Evolutionary conservation across 2,888 invertebrate species (phyloP), one percentile per base, ranked within the genome.

Genomic region (Tiphia femorata): DNA sequence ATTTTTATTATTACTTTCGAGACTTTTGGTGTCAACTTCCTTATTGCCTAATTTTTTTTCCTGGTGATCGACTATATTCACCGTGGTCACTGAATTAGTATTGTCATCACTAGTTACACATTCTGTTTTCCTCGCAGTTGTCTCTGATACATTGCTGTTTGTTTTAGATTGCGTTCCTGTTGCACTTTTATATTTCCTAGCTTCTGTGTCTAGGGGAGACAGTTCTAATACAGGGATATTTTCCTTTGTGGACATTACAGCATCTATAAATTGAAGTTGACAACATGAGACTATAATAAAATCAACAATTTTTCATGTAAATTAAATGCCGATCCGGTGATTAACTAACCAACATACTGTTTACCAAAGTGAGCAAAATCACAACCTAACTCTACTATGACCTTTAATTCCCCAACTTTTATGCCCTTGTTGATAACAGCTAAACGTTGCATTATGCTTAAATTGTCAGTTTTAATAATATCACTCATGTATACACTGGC

Each of bases 341-440:
- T 20, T 52, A 43, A 64, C 72, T 75, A 75, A 85, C 85, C 85
- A 61, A 86, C 72, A 71, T 85, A 85, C 64, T 86, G 84, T 71
- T 83, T 84, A 30, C 86, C 87, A 76, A 86, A 87, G 70, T 86
- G 85, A 42, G 84, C 72, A 65, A 79, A 78, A 62, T 85, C 85
- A 66, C 84, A 84, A 4, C 86, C 86, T 48, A 87, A 78, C 68
- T 86, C 85, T 23, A 84, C 66, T 2, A 82, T 80, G 4, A 86
- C 78, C 75, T 83, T 86, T 19, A 87, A 68, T 42, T 79, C 82
- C 1, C 86, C 87, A 40, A 86, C 80, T 61, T 85, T 84, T 3
- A 82, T 80, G 30, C 82, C 82, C 65, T 84, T 84, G 61, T 83
- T 82, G 14, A 79, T 64, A 35, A 87, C 73, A 7, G 77, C 72